phyloP scores from a whole-genome alignment of 2,113 vertebrate genomes.

The Dasyprocta punctata region DNA sequence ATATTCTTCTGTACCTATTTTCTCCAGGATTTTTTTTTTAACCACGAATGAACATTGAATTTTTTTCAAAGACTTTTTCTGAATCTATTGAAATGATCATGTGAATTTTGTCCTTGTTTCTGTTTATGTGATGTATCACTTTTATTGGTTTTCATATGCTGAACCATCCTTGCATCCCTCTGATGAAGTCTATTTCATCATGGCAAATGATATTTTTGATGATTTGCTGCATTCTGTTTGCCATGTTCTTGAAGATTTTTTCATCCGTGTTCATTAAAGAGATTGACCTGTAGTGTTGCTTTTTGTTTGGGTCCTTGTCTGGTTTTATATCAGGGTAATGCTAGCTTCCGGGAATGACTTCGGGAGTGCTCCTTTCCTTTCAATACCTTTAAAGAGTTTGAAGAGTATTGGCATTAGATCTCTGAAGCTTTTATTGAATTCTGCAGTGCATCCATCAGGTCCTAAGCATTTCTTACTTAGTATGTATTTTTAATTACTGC shows the following conservation, averaged over 20 bases:
- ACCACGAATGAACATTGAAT: background rate
- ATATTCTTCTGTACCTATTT: background rate
- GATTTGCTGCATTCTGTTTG: background rate
- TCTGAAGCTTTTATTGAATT: background rate
- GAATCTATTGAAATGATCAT: background rate
- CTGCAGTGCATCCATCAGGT: background rate
- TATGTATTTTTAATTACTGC: background rate
- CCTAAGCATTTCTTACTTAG: background rate
- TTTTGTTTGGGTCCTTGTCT: background rate
- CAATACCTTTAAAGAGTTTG: background rate
- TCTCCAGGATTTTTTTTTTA: background rate
- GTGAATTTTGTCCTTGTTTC: background rate
- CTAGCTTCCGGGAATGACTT: background rate
- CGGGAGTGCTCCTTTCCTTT: background rate
- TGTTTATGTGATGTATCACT: background rate
- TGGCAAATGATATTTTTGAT: background rate
- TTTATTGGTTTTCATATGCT: background rate
- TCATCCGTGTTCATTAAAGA: background rate
- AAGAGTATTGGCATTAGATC: background rate
- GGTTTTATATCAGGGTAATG: background rate
- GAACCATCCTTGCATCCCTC: background rate
- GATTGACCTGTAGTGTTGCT: background rate
- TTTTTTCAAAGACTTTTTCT: background rate
- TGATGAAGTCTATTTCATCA: background rate
- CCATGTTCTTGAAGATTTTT: background rate